Evolutionary conservation across 2,113 vertebrate genomes (phyloP), one percentile per base, ranked within the genome.

Genomic region (Seriola dumerili): DNA sequence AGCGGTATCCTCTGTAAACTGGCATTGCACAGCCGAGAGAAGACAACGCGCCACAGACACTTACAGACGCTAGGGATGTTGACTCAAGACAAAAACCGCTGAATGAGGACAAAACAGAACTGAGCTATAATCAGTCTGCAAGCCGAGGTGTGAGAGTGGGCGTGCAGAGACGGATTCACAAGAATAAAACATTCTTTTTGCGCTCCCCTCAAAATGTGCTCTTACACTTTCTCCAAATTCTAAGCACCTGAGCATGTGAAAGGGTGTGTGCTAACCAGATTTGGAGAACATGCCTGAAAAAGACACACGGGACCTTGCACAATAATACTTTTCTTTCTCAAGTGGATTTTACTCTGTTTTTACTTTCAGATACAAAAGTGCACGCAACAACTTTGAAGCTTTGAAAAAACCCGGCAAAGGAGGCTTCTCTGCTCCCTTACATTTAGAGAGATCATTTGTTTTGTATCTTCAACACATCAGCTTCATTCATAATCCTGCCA

Each of bases 1-100:
- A 0, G n/a, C 23, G 71, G 44, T 57, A 50, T 74, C 42, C 19
- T 70, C 17, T 62, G 21, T 64, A 40, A 66, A 76, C 16, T 42
- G 19, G 40, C 8, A 42, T n/a, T 63, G 42, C 36, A 48, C 11
- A 23, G 10, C n/a, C 17, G 40, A 73, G 40, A 40, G 64, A 17
- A 50, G 32, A 67, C n/a, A n/a, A 42, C 40, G 10, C 21, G 19
- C 21, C 19, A 52, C 5, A 10, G 16, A 21, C 48, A 65, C 36
- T 4, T 38, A 42, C 16, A 17, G 16, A 38, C 5, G 32, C 13
- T 14, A 46, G 10, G 21, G 19, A 57, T 4, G 17, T 14, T 25
- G 5, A 63, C 44, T 48, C 21, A 64, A 42, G 36, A 65, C 5
- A n/a, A 46, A 64, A 29, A 38, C 29, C 57, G 23, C 38, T 6